A percentile compares a stretch with the other conserved stretches of the same genome.
Evolutionary conservation across 2,797 vertebrate species (phyloP).

Genomic region (Enteromius mattozi): DNA sequence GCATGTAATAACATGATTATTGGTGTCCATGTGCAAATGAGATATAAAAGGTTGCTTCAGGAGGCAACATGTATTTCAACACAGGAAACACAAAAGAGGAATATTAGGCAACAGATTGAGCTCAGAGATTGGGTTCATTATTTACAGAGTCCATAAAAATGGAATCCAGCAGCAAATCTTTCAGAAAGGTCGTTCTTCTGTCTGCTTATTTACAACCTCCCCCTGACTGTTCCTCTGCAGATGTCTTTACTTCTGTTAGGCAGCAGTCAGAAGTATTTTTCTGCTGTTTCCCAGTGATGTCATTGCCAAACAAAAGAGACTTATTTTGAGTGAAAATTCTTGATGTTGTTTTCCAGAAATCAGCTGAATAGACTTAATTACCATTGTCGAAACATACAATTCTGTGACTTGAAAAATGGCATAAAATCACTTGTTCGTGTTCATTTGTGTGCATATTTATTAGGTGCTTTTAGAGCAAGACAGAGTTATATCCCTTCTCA

Average conservation of each 20-base stretch:
- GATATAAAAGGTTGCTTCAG: not conserved
- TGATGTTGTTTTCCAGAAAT: constrained; percentile 31
- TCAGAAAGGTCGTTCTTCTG: not conserved
- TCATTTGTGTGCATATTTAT: not conserved
- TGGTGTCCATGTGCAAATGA: not conserved
- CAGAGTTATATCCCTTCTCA: not conserved
- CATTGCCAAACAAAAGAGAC: constrained; percentile 41
- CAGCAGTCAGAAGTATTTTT: constrained; percentile 60
- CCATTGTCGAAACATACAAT: constrained; percentile 15
- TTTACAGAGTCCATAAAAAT: not conserved
- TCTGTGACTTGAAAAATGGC: not conserved
- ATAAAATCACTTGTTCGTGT: not conserved
- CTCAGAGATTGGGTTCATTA: constrained; percentile 12
- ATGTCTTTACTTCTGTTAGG: constrained; percentile 57
- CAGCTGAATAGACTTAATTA: constrained; percentile 37
- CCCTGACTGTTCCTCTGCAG: constrained; percentile 43
- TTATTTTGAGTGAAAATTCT: constrained; percentile 42
- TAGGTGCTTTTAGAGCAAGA: not conserved
- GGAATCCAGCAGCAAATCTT: not conserved
- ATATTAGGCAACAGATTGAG: constrained; percentile 11
- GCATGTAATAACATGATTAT: not conserved
- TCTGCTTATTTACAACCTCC: constrained; percentile 49
- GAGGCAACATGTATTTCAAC: not conserved
- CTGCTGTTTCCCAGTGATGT: constrained; percentile 38
- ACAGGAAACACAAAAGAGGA: constrained; percentile 8